phyloP scores from a whole-genome alignment of 2,797 vertebrate species.

The Molothrus ater region DNA sequence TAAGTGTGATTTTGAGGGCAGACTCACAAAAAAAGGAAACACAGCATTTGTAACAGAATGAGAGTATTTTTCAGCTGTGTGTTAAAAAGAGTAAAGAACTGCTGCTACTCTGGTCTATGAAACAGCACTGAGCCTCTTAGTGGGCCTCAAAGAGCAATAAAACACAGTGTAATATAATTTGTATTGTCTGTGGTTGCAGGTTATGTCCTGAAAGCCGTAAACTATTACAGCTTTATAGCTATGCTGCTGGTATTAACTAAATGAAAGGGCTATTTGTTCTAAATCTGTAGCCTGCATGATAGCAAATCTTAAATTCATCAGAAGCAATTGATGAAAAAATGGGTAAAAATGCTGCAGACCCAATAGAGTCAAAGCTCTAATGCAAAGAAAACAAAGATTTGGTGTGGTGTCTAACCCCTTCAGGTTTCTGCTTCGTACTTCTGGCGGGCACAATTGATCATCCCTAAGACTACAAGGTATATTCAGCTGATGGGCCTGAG shows the following conservation, averaged over 20 bases:
- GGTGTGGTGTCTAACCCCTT: not conserved
- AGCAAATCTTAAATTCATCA: slow-evolving; percentile 57
- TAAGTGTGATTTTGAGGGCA: not conserved
- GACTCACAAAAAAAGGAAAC: not conserved
- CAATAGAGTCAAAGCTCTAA: not conserved
- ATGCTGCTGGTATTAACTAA: slow-evolving; percentile 72
- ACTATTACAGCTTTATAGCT: slow-evolving; percentile 68
- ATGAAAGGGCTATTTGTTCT: slow-evolving; percentile 73
- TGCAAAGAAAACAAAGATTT: not conserved
- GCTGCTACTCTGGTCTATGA: not conserved
- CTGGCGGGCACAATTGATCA: not conserved
- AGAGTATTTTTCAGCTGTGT: slow-evolving; percentile 26
- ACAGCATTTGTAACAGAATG: not conserved
- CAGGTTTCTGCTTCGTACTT: not conserved
- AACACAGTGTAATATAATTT: slow-evolving; percentile 65
- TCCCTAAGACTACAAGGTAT: not conserved
- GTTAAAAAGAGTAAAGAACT: slow-evolving; percentile 45
- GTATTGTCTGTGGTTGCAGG: slow-evolving; percentile 75
- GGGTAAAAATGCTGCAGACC: slow-evolving; percentile 32
- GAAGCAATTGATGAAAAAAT: slow-evolving; percentile 18
- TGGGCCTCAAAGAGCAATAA: slow-evolving; percentile 54
- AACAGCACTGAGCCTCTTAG: slow-evolving; percentile 11
- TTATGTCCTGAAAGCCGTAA: slow-evolving; percentile 73
- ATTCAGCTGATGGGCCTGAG: slow-evolving; percentile 13
- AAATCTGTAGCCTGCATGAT: slow-evolving; percentile 52